These are phyloP conservation scores for Nebria brevicollis DNA, from an alignment of 2,888 invertebrate genomes.

Conservation along the genomic window DNA sequence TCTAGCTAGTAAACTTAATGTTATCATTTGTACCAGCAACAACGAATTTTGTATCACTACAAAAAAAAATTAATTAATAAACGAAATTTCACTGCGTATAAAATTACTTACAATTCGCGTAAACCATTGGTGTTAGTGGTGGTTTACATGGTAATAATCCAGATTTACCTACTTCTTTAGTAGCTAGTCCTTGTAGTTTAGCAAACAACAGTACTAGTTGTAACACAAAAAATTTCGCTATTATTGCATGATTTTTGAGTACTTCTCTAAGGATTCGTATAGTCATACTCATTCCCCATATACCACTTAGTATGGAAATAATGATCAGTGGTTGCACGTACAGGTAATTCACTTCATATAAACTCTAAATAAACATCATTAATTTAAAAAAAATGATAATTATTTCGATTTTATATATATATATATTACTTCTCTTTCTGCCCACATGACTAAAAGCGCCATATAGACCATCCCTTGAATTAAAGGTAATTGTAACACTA, in stretches of 20 bases:
- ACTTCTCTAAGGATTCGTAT: constrained; percentile 66
- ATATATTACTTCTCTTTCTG: constrained; percentile 71
- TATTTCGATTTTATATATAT: neutral
- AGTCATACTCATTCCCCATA: constrained; percentile 76
- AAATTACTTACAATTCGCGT: constrained; percentile 71
- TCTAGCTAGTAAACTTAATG: constrained; percentile 72
- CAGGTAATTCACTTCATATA: constrained; percentile 69
- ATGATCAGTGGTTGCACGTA: constrained; percentile 74
- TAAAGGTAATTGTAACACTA: constrained; percentile 76
- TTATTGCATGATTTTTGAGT: constrained; percentile 61
- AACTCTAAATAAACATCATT: constrained; percentile 62
- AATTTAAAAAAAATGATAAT: neutral
- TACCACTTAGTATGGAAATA: constrained; percentile 72
- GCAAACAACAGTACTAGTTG: constrained; percentile 75
- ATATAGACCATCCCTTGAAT: constrained; percentile 73
- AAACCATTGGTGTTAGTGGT: constrained; percentile 73
- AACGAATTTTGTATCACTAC: constrained; percentile 75
- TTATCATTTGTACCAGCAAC: constrained; percentile 76
- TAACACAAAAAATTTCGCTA: constrained; percentile 67
- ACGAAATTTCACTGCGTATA: neutral
- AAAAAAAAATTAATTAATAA: neutral
- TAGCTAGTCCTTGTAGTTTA: constrained; percentile 72
- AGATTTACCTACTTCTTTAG: constrained; percentile 68
- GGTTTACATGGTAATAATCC: constrained; percentile 71
- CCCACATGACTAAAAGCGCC: constrained; percentile 69